Conservation (phyloP, 2,797 vertebrate species). For the Cossypha polioptera region DNA sequence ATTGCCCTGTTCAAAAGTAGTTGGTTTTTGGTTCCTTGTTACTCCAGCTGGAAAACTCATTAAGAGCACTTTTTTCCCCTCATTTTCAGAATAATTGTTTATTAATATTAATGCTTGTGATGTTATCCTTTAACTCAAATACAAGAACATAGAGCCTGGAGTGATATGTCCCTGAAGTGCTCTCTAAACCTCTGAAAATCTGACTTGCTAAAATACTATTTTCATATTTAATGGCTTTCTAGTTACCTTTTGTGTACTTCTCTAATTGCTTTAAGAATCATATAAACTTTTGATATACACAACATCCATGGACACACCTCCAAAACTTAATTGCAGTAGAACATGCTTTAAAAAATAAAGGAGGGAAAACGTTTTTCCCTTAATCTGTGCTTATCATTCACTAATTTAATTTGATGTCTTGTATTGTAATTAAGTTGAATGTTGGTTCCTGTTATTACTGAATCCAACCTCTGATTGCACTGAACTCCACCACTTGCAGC, state of each 20-base stretch:
- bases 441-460: neutral
- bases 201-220: neutral
- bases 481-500: neutral
- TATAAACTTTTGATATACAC: neutral
- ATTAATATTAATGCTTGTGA: neutral
- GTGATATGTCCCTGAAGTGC: neutral
- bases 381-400: neutral
- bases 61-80: neutral
- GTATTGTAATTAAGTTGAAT: neutral
- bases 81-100: neutral
- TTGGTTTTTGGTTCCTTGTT: neutral
- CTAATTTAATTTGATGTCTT: neutral
- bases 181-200: neutral
- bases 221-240: neutral
- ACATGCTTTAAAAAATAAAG: neutral
- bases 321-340: neutral
- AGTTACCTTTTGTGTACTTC: neutral
- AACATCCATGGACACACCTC: neutral
- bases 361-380: neutral
- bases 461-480: neutral
- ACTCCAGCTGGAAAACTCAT: neutral
- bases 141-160: neutral
- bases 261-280: neutral
- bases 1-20: neutral
- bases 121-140: neutral